phyloP scores from a whole-genome alignment of 2,888 invertebrate species.

The Protodeltote pygarga region DNA sequence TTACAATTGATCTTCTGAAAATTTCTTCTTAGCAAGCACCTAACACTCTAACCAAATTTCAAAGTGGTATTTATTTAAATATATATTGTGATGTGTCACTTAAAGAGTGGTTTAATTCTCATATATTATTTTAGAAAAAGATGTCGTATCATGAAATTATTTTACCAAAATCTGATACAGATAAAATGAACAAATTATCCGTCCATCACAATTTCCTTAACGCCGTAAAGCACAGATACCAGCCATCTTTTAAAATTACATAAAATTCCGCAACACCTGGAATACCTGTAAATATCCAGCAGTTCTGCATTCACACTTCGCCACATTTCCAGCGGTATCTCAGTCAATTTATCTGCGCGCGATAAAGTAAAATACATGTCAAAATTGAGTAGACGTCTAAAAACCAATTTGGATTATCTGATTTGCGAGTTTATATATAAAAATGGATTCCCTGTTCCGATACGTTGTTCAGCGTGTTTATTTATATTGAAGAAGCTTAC shows the following conservation, averaged over 20 bases:
- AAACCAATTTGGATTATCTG: slow-evolving; percentile 85
- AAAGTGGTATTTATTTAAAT: too few species aligned
- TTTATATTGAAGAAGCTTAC: slow-evolving; percentile 46
- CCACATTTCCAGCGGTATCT: slow-evolving; percentile 68
- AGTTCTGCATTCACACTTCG: slow-evolving; percentile 64
- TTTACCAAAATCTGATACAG: too few species aligned
- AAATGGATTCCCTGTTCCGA: slow-evolving; percentile 59
- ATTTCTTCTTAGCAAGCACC: too few species aligned
- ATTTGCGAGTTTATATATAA: slow-evolving; percentile 79
- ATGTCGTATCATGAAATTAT: too few species aligned
- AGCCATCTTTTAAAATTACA: too few species aligned
- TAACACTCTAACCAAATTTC: too few species aligned
- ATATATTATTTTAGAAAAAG: too few species aligned
- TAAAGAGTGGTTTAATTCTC: too few species aligned
- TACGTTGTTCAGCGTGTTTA: slow-evolving; percentile 50
- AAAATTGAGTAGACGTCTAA: slow-evolving; percentile 84
- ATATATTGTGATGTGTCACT: too few species aligned
- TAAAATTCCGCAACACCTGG: too few species aligned
- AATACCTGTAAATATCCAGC: slow-evolving; percentile 38
- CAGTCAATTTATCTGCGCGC: slow-evolving; percentile 80
- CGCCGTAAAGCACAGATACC: slow-evolving; percentile 2
- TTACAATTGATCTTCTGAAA: too few species aligned
- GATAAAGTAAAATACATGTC: slow-evolving; percentile 83
- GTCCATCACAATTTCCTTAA: slow-evolving; percentile 20
- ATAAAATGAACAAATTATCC: too few species aligned